Percentiles rank a stretch among this genome's conserved stretches.
Conservation (phyloP, 2,113 vertebrate species). For the Clarias magur region DNA sequence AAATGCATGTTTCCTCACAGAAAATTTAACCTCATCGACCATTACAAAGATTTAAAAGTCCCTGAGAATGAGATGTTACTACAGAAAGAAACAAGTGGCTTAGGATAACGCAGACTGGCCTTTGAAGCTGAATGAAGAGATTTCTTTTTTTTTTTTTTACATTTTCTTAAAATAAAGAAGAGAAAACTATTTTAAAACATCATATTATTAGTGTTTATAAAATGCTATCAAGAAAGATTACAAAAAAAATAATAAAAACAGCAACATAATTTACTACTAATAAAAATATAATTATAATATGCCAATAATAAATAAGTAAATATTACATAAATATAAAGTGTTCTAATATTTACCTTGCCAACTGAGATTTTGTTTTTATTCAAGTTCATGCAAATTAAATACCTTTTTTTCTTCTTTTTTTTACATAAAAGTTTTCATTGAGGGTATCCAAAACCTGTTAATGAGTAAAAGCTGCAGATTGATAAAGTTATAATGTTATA, state of each 20-base stretch:
- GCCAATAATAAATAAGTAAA: too few species aligned
- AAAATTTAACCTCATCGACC: background rate
- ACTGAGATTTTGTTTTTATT: too few species aligned
- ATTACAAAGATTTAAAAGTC: background rate
- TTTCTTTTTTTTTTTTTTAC: too few species aligned
- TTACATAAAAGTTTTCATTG: background rate
- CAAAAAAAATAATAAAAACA: background rate
- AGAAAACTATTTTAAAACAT: background rate
- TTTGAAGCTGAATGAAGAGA: background rate
- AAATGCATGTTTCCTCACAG: background rate
- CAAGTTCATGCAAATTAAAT: background rate
- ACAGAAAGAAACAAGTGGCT: background rate
- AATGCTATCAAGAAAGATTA: background rate
- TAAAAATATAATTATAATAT: too few species aligned
- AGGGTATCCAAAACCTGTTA: slow-evolving; percentile 54
- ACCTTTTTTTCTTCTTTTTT: background rate
- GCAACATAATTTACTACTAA: too few species aligned
- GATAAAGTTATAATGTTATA: background rate
- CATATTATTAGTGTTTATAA: background rate
- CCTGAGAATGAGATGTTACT: background rate
- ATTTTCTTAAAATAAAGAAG: too few species aligned
- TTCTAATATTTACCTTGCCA: background rate
- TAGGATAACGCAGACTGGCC: background rate
- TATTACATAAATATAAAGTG: too few species aligned
- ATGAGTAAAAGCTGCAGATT: slow-evolving; percentile 63